These are phyloP conservation scores for Cotesia typhae DNA, from an alignment of 1,140 invertebrate genomes.

Conservation along the genomic window DNA sequence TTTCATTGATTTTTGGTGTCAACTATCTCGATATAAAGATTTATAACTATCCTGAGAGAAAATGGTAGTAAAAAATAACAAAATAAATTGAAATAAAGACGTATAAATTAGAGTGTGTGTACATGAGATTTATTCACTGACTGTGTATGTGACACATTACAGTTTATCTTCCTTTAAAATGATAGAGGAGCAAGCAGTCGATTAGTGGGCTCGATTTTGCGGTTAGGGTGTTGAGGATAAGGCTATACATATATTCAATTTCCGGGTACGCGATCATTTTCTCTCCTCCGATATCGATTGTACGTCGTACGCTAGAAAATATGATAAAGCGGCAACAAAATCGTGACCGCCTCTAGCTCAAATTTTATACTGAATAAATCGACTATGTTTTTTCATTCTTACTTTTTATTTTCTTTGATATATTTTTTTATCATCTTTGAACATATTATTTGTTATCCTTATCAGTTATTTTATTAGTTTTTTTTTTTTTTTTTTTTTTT, in stretches of 20 bases:
- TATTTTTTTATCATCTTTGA: not conserved
- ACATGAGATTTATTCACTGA: not conserved
- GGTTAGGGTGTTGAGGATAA: constrained; percentile 11
- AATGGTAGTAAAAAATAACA: no score
- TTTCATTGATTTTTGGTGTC: no score
- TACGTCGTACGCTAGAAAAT: constrained; percentile 14
- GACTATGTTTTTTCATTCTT: not conserved
- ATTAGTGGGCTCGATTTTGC: constrained; percentile 31
- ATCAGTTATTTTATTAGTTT: no score
- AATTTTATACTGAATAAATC: not conserved
- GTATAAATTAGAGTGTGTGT: no score
- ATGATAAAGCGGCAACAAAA: constrained; percentile 20
- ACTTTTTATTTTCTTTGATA: not conserved
- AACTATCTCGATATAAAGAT: no score
- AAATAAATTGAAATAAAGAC: no score
- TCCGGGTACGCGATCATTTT: constrained; percentile 20
- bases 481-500: no score
- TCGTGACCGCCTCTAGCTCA: not conserved
- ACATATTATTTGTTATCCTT: no score
- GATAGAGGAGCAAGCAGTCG: constrained; percentile 19
- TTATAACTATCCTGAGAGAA: no score
- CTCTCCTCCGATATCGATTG: constrained; percentile 24
- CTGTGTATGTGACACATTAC: not conserved
- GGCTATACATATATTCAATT: constrained; percentile 26
- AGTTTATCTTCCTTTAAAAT: constrained; percentile 7